Conservation (phyloP, 2,888 invertebrate genomes). For the Cryptophagus acutangulus region DNA sequence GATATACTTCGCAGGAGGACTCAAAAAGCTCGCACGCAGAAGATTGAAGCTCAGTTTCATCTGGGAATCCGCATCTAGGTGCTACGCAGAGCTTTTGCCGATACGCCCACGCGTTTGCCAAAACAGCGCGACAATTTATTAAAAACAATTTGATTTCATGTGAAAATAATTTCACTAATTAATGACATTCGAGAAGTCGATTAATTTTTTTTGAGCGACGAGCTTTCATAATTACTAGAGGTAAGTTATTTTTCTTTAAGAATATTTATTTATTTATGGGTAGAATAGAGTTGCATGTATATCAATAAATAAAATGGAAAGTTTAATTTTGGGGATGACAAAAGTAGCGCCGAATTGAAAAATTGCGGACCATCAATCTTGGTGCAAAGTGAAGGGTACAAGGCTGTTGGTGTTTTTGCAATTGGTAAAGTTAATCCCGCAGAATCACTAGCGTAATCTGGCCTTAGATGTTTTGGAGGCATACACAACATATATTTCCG, state of each 20-base stretch:
- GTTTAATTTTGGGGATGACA: no score
- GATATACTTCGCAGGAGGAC: conserved; percentile 5
- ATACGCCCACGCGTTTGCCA: conserved; percentile 1
- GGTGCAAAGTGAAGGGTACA: conserved; percentile 5
- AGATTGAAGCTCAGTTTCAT: conserved; percentile 23
- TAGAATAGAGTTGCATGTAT: no score
- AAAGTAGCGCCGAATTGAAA: background rate
- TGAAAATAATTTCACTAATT: no score
- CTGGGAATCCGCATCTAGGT: conserved; percentile 18
- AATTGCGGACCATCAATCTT: conserved; percentile 1
- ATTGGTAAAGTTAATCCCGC: conserved; percentile 15
- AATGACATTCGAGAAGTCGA: no score
- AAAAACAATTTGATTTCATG: no score
- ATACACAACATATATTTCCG: conserved; percentile 22
- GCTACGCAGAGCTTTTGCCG: conserved; percentile 1
- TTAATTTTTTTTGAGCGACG: no score
- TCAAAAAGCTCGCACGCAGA: conserved; percentile 5
- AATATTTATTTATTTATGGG: no score
- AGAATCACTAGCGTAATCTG: conserved; percentile 18
- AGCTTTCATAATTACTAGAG: no score
- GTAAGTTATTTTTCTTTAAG: no score
- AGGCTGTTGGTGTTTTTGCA: conserved; percentile 13
- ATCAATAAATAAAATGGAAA: no score
- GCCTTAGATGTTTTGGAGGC: conserved; percentile 17
- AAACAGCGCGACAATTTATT: conserved; percentile 4